Evolutionary conservation across 2,797 vertebrate species (phyloP).

Genomic region (Australoheros facetus): DNA sequence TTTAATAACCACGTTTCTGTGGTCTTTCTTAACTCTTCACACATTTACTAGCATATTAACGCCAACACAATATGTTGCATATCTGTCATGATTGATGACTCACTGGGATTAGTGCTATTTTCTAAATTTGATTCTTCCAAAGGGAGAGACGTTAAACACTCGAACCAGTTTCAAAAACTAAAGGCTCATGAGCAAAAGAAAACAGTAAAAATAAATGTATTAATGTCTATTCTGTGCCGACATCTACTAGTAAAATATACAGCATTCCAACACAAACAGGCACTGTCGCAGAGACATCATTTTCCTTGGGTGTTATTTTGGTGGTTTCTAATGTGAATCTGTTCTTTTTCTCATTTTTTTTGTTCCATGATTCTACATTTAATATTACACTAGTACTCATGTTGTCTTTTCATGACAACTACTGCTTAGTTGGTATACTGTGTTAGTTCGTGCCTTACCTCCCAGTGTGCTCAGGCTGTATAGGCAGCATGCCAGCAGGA

Average conservation of each 20-base stretch:
- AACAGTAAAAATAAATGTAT: background rate
- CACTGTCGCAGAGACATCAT: background rate
- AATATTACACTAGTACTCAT: background rate
- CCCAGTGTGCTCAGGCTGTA: conserved; percentile 59
- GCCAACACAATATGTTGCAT: background rate
- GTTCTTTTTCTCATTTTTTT: background rate
- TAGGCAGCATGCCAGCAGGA: conserved; percentile 70
- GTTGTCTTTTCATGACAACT: background rate
- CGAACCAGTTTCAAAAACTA: no score
- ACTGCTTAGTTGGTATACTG: background rate
- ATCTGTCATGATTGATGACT: background rate
- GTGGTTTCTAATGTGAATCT: background rate
- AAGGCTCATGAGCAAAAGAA: background rate
- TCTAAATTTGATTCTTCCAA: background rate
- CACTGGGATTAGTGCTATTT: background rate
- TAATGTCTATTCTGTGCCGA: background rate
- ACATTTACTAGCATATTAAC: background rate
- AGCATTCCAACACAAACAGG: background rate
- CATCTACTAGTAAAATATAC: background rate
- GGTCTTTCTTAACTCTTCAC: background rate
- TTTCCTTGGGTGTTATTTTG: background rate
- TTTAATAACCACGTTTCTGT: background rate
- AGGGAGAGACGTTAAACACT: background rate
- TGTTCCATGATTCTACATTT: background rate
- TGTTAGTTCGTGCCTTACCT: conserved; percentile 71